These are phyloP conservation scores for Cephus pygmeus DNA, from an alignment of 2,888 invertebrate species.

Conservation along the genomic window DNA sequence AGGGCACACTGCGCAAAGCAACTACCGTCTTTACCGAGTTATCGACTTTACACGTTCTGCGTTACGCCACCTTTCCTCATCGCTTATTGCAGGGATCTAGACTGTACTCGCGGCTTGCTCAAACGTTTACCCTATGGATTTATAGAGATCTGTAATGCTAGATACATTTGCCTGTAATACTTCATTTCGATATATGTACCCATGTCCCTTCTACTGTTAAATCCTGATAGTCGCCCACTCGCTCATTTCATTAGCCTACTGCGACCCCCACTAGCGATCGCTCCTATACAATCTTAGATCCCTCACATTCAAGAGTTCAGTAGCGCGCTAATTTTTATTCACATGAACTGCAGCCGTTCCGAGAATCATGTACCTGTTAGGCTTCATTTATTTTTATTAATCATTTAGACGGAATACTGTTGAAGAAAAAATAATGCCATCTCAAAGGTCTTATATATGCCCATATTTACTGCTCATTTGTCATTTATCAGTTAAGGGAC, in stretches of 20 bases:
- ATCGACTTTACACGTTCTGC: conserved; percentile 53
- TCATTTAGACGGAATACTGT: neutral
- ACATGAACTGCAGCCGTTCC: neutral
- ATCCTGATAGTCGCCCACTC: neutral
- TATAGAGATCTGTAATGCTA: conserved; percentile 45
- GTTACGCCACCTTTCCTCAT: conserved; percentile 29
- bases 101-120: conserved; percentile 22
- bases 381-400: neutral
- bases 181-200: neutral
- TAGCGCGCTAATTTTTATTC: neutral
- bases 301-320: neutral
- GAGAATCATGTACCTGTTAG: neutral
- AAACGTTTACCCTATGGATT: conserved; percentile 38
- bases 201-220: neutral
- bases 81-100: conserved; percentile 51
- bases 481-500: neutral
- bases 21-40: conserved; percentile 63
- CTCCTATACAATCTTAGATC: neutral
- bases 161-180: neutral
- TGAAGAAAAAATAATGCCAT: no score
- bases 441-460: no score
- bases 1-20: conserved; percentile 28
- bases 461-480: no score
- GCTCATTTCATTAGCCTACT: neutral
- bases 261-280: neutral